Percentiles rank a stretch among this genome's conserved stretches.
Evolutionary conservation across 2,888 invertebrate genomes (phyloP).

Genomic region (Zygogramma bicolorata): DNA sequence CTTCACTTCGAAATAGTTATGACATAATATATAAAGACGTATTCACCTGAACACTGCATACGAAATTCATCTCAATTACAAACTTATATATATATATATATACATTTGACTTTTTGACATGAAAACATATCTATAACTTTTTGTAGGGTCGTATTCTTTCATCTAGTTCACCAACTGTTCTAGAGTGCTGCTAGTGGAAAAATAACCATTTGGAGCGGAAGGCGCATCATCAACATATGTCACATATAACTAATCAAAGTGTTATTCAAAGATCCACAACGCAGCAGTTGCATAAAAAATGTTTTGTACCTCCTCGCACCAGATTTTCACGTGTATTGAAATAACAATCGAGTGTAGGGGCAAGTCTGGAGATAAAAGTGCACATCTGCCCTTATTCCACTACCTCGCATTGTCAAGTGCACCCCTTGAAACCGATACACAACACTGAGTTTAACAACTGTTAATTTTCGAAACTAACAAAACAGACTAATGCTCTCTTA

Average conservation of each 20-base stretch:
- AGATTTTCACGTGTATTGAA: constrained; percentile 33
- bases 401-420: constrained; percentile 55
- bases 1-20: too few species aligned
- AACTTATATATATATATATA: too few species aligned
- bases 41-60: too few species aligned
- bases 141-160: too few species aligned
- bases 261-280: not conserved
- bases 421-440: constrained; percentile 54
- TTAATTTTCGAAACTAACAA: constrained; percentile 42
- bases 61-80: too few species aligned
- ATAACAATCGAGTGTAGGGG: constrained; percentile 34
- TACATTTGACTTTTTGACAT: too few species aligned
- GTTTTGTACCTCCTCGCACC: constrained; percentile 28
- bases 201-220: too few species aligned
- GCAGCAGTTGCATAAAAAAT: constrained; percentile 12
- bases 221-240: constrained; percentile 8
- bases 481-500: constrained; percentile 33
- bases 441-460: constrained; percentile 53
- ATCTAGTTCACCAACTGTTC: too few species aligned
- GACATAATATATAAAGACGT: too few species aligned
- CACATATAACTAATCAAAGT: constrained; percentile 16
- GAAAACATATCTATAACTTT: too few species aligned
- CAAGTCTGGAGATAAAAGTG: constrained; percentile 34
- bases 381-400: constrained; percentile 53
- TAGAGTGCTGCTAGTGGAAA: too few species aligned